These are phyloP conservation scores for Brachyalestes nurse DNA, from an alignment of 2,797 vertebrate species.

Conservation along the genomic window DNA sequence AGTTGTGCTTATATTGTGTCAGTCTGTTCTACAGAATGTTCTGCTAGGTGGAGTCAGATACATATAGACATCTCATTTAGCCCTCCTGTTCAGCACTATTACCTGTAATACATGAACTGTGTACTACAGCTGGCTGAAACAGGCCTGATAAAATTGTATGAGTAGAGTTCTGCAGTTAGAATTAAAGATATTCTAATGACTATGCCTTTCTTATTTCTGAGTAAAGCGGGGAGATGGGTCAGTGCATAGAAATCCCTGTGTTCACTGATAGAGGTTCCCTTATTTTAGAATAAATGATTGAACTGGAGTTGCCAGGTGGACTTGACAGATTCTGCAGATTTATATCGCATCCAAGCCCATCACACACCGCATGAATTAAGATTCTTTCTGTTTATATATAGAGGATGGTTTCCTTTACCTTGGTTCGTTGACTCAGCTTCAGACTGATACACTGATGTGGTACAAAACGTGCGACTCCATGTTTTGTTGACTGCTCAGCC, in stretches of 20 bases:
- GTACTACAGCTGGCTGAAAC: not conserved
- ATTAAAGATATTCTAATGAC: not conserved
- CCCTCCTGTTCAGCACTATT: no score
- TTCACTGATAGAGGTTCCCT: not conserved
- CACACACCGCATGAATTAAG: not conserved
- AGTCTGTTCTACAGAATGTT: no score
- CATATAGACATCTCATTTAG: no score
- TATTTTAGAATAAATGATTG: no score
- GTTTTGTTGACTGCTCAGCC: conserved; percentile 10
- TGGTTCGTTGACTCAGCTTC: not conserved
- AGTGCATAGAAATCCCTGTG: no score
- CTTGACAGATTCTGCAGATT: not conserved
- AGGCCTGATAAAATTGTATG: not conserved
- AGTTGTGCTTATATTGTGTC: no score
- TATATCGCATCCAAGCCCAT: not conserved
- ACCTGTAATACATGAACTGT: not conserved
- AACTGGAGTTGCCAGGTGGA: not conserved
- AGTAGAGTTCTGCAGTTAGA: not conserved
- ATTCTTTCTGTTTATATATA: no score
- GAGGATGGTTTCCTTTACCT: no score
- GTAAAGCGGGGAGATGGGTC: no score
- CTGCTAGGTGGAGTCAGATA: no score
- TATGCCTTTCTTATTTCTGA: no score
- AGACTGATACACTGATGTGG: not conserved
- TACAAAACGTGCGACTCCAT: not conserved